Evolutionary conservation across 2,888 invertebrate genomes (phyloP), one percentile per base, ranked within the genome.

Genomic region (Megastigmus dorsalis): DNA sequence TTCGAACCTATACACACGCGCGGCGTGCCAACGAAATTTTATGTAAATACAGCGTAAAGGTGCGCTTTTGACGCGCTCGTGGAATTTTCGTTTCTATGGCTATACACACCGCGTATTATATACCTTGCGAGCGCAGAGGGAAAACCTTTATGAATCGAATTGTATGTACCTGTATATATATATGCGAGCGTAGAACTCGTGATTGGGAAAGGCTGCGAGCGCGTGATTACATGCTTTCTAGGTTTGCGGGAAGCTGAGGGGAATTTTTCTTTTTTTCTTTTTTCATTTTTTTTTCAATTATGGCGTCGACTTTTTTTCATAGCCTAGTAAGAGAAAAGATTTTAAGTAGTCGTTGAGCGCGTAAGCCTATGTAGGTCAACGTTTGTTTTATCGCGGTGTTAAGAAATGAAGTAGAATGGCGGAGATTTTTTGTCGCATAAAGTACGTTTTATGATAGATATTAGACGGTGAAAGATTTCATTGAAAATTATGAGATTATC

Each of bases 181-280:
- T 26, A 36, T n/a, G 38, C 7, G 45, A 45, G n/a, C n/a, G n/a
- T n/a, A n/a, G n/a, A n/a, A 5, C 45, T 18, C 43, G 48, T 23
- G 13, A 60, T 69, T 69, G 69, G 41, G 41, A 41, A 69, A 60
- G 50, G 59, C 30, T n/a, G 33, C 30, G 20, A 3, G 55, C 33
- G 26, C 9, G 41, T 55, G 55, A 70, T 62, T 62, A 45, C 55
- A 70, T 36, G 63, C 36, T 70, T 62, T 70, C 63, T 70, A 36
- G 54, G n/a, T 55, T 45, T 45, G 70, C 55, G 62, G 43, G 45
- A 36, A 63, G 55, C 23, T 45, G 45, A 55, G 55, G 7, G 36
- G n/a, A n/a, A n/a, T n/a, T n/a, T n/a, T n/a, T n/a, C n/a, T n/a
- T n/a, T n/a, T n/a, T n/a, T n/a, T n/a, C n/a, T n/a, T n/a, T n/a